Evolutionary conservation across 1,140 invertebrate species (phyloP).

Genomic region (Eriosoma lanigerum): DNA sequence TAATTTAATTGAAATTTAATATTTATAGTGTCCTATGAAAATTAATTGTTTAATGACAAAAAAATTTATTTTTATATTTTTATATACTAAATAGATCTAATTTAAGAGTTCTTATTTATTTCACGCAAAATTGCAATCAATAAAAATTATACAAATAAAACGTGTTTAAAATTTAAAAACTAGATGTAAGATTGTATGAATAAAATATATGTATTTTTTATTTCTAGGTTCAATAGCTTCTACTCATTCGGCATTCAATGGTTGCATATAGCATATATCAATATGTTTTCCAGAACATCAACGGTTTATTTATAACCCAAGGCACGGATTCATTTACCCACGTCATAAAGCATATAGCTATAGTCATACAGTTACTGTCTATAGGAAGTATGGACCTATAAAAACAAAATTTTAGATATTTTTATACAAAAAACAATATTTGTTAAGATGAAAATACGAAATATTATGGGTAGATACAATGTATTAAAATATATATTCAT

Average conservation of each 20-base stretch:
- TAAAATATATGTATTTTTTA: conserved; percentile 17
- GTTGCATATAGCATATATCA: neutral
- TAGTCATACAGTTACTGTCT: neutral
- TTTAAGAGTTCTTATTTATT: neutral
- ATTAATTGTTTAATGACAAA: too few relatives aligned
- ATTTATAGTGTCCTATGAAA: too few relatives aligned
- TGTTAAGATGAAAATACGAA: too few relatives aligned
- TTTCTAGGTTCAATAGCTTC: neutral
- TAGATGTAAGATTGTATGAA: neutral
- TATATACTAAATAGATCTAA: too few relatives aligned
- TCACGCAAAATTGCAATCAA: neutral
- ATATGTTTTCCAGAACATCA: neutral
- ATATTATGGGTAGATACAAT: neutral
- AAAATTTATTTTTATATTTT: too few relatives aligned
- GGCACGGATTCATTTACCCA: conserved; percentile 34
- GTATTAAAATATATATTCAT: neutral
- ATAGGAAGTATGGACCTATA: too few relatives aligned
- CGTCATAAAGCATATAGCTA: conserved; percentile 22
- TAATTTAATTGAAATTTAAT: too few relatives aligned
- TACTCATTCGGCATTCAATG: conserved; percentile 18
- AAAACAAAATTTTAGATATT: conserved; percentile 4
- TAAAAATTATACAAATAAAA: conserved; percentile 7
- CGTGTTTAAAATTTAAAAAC: conserved; percentile 27
- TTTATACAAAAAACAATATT: neutral
- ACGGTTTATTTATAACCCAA: conserved; percentile 9